Conservation (phyloP, 1,140 invertebrate species). For the Drosophila asahinai region DNA sequence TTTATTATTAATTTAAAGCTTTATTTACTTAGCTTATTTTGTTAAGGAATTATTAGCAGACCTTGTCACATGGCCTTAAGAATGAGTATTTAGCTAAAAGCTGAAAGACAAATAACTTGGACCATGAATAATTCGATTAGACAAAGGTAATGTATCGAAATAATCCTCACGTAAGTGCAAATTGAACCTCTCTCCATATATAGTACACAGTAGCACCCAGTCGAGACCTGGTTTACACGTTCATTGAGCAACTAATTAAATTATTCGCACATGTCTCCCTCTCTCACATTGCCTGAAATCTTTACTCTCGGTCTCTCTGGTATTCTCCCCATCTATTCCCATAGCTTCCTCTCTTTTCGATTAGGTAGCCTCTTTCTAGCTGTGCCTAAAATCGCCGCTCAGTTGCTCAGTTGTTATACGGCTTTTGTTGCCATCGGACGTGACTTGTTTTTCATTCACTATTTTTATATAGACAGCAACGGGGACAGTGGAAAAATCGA, state of each 20-base stretch:
- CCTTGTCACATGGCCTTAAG: no score
- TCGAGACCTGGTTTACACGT: conserved; percentile 23
- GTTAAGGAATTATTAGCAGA: no score
- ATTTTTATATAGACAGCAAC: not conserved
- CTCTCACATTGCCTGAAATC: not conserved
- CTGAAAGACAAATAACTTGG: conserved; percentile 1
- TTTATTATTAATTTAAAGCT: no score
- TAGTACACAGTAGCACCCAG: conserved; percentile 22
- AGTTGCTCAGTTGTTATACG: conserved; percentile 53
- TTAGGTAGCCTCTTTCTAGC: not conserved
- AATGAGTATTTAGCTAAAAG: not conserved
- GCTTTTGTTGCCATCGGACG: conserved; percentile 55
- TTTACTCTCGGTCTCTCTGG: not conserved
- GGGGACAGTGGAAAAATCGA: conserved; percentile 19
- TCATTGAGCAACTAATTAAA: conserved; percentile 56
- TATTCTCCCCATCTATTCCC: not conserved
- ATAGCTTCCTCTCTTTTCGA: conserved; percentile 16
- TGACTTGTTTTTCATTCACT: conserved; percentile 33
- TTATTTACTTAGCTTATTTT: not conserved
- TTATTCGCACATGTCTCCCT: conserved; percentile 61
- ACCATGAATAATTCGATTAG: not conserved
- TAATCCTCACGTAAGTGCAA: conserved; percentile 13
- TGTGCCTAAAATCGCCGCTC: conserved; percentile 33
- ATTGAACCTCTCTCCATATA: conserved; percentile 1
- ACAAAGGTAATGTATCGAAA: not conserved